A percentile compares a stretch with the other conserved stretches of the same genome.
These are phyloP conservation scores for Lagodon rhomboides DNA, from an alignment of 2,797 vertebrate genomes.

Conservation along the genomic window DNA sequence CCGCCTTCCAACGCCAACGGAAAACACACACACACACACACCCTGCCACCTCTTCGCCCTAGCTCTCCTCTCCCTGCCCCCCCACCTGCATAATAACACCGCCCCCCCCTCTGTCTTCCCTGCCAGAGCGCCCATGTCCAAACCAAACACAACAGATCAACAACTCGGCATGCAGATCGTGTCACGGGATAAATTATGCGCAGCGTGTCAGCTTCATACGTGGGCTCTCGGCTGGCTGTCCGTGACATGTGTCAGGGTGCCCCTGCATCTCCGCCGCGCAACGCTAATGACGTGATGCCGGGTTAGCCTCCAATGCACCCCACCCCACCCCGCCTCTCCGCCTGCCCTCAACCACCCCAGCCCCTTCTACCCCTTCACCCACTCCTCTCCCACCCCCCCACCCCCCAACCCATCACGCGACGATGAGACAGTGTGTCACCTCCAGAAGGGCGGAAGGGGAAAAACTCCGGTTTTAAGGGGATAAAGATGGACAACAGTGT, in stretches of 20 bases:
- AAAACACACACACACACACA: constrained; percentile 59
- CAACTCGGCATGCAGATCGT: constrained; percentile 88
- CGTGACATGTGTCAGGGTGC: constrained; percentile 88
- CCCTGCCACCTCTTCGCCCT: constrained; percentile 75
- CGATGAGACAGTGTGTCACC: constrained; percentile 81
- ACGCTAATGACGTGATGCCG: constrained; percentile 85
- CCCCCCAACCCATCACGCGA: constrained; percentile 64
- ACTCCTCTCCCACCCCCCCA: constrained; percentile 28
- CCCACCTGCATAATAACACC: constrained; percentile 78
- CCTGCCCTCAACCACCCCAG: constrained; percentile 72
- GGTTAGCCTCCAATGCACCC: constrained; percentile 74
- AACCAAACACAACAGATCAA: constrained; percentile 88
- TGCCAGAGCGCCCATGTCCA: constrained; percentile 84
- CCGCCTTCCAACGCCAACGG: constrained; percentile 50
- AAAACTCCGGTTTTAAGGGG: constrained; percentile 48
- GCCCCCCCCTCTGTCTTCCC: constrained; percentile 57
- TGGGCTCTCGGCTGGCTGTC: constrained; percentile 84
- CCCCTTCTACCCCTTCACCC: constrained; percentile 60
- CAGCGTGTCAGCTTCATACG: constrained; percentile 85
- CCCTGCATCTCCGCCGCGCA: constrained; percentile 77
- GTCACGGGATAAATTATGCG: constrained; percentile 89
- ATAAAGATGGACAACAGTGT: constrained; percentile 76
- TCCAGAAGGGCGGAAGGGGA: constrained; percentile 65
- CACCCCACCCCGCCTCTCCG: constrained; percentile 52
- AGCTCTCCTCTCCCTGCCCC: constrained; percentile 53